Evolutionary conservation across 2,113 vertebrate genomes (phyloP), one percentile per base, ranked within the genome.

Genomic region (Tupaia chinensis): DNA sequence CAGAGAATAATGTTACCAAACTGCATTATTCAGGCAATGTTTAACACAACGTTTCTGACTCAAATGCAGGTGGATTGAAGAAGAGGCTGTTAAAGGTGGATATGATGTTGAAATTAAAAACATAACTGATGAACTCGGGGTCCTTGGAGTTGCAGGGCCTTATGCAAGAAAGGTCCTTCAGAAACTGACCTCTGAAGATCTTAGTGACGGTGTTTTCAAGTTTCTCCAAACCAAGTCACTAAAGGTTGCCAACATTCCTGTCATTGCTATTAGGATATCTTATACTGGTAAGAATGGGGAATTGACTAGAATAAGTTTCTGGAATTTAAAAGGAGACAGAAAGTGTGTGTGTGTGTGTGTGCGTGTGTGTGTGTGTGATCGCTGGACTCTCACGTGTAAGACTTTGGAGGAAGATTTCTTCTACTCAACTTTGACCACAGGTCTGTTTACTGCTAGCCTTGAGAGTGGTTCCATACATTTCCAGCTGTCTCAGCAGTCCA

Each of bases 211-310:
- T 3, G 98, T 97, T 9, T 99, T 99, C 98, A 99, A 99, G 76
- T 99, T 99, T 97, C 99, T 99, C 23, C 99, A 99, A 79, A 99
- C 99, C 95, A 99, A 98, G 95, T 81, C 95, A 92, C 97, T 99
- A 89, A 98, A 98, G 60, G 53, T 99, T 96, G 99, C 98, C 9
- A 98, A 98, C 81, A 87, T 99, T 95, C 96, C 98, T 44, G 98
- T 99, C 32, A 98, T 98, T 78, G 99, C 99, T 92, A 99, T 99
- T 95, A 98, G 99, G 97, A 99, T 99, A 98, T 99, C 99, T 2
- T 99, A 99, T 92, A 99, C 99, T 74, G 99, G 99, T 99, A 98
- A 96, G 95, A 58, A 58, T 0, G 65, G 56, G 63, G 73, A 81
- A 97, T 83, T 32, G 68, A 58, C 19, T 56, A 29, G 19, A 17